phyloP scores from a whole-genome alignment of 2,797 vertebrate genomes.

The Alosa sapidissima region DNA sequence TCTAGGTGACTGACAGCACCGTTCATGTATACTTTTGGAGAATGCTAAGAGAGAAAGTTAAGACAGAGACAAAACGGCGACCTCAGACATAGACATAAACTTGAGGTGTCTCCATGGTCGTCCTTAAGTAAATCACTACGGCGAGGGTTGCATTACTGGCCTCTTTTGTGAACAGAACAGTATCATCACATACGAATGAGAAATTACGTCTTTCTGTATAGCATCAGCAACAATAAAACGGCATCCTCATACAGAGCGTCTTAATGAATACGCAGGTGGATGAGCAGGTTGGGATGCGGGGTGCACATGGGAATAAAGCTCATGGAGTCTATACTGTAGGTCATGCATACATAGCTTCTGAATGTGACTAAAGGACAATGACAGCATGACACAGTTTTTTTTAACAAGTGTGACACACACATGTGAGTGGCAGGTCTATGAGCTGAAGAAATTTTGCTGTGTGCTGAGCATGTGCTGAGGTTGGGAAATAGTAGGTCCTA shows the following conservation, averaged over 20 bases:
- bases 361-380: not conserved
- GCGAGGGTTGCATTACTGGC: not conserved
- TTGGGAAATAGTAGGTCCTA: not conserved
- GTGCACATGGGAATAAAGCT: not conserved
- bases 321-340: too few species aligned
- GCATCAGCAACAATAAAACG: not conserved
- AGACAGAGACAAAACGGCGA: not conserved
- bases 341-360: not conserved
- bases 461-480: not conserved
- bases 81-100: not conserved
- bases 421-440: not conserved
- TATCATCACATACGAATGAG: not conserved
- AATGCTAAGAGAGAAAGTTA: not conserved
- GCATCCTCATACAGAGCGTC: slow-evolving; percentile 5
- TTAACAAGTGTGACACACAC: not conserved
- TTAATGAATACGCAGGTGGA: not conserved
- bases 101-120: not conserved
- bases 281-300: not conserved
- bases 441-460: not conserved
- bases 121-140: not conserved
- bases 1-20: too few species aligned
- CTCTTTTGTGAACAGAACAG: not conserved
- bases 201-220: not conserved
- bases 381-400: not conserved
- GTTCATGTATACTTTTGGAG: not conserved